Conservation (phyloP, 2,113 vertebrate genomes). For the Orycteropus afer region DNA sequence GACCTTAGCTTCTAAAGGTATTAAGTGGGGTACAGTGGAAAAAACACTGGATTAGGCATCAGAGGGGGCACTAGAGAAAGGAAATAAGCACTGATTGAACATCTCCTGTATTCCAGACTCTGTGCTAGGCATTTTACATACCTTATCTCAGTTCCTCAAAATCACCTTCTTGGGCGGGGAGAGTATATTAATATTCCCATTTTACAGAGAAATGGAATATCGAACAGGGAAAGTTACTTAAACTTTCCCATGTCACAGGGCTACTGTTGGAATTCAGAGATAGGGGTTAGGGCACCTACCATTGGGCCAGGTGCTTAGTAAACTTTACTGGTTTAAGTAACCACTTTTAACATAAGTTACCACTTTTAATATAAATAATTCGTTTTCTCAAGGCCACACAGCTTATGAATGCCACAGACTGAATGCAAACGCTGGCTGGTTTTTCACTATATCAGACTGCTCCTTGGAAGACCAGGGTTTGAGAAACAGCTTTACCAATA, state of each 20-base stretch:
- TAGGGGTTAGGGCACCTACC: neutral
- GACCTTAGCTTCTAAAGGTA: constrained; percentile 57
- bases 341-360: no score
- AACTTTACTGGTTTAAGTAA: neutral
- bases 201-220: neutral
- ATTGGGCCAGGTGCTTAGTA: neutral
- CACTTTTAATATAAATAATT: neutral
- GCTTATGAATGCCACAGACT: neutral
- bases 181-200: neutral
- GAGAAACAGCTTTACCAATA: neutral
- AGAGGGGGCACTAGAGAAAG: neutral
- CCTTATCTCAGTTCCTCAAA: neutral
- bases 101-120: neutral
- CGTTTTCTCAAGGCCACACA: neutral
- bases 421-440: neutral
- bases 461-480: neutral
- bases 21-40: neutral
- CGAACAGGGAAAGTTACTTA: neutral
- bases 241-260: neutral
- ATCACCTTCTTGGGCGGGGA: neutral
- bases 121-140: neutral
- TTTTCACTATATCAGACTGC: neutral
- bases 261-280: neutral
- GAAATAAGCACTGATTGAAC: neutral
- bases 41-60: neutral